Evolutionary conservation across 2,888 invertebrate species (phyloP), one percentile per base, ranked within the genome.

Genomic region (Bedellia somnulentella): DNA sequence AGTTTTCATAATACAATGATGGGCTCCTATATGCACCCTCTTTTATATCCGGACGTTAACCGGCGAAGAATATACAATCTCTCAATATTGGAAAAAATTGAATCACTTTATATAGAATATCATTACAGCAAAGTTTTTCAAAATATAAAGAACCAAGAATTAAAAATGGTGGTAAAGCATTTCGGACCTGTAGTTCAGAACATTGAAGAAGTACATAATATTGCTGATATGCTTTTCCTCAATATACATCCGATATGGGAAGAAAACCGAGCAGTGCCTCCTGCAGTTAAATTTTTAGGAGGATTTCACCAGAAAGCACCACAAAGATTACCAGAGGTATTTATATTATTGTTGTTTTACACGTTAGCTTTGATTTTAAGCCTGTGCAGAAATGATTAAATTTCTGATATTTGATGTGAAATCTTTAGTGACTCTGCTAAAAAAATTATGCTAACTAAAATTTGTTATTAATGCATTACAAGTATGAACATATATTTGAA

Each of bases 81-180:
- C 0, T 42, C 48, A 0, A 13, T 44, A 0, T 47, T 44, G 47
- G 57, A 60, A 15, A 56, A 53, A 35, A 1, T 49, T 0, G 1
- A 11, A 0, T 44, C 46, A 10, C 8, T 51, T 0, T 44, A 45
- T 21, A 35, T 36, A 1, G 11, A 34, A 4, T 18, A 39, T 9
- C 33, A 31, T 4, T 14, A 17, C 3, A 15, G 18, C 11, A 18
- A 17, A 1, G 4, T 17, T 8, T 8, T 13, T 5, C 11, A 14
- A 13, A 5, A 6, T 12, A 9, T 17, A n/a, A n/a, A 24, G n/a
- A 15, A 11, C 10, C 3, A 3, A 5, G 30, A 24, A 12, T 13
- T 18, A 13, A 17, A 12, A 8, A 17, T 30, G 18, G 4, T 24
- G 5, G 17, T n/a, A 15, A 28, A 14, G 13, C 4, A 18, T 14